A percentile compares a stretch with the other conserved stretches of the same genome.
These are phyloP conservation scores for Ceratotherium simum DNA, from an alignment of 2,113 vertebrate species.

Conservation along the genomic window DNA sequence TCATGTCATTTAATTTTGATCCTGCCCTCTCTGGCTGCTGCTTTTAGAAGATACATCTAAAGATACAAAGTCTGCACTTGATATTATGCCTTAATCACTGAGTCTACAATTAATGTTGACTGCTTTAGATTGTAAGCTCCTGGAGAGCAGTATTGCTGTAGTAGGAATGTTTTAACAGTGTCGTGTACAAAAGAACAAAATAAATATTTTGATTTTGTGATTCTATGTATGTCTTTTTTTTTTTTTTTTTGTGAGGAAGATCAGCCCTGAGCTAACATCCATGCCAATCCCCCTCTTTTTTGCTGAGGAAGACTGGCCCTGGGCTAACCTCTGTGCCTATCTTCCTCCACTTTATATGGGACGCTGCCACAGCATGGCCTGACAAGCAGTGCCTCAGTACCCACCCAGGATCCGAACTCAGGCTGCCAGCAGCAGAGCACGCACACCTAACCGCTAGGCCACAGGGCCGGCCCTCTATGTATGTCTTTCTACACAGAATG, in stretches of 20 bases:
- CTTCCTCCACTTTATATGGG: too few species aligned
- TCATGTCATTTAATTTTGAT: conserved; percentile 59
- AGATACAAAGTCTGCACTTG: conserved; percentile 60
- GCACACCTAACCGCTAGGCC: too few species aligned
- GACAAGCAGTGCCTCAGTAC: too few species aligned
- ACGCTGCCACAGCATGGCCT: too few species aligned
- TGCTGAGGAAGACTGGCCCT: too few species aligned
- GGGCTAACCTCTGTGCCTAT: too few species aligned
- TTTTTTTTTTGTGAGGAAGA: too few species aligned
- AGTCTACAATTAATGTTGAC: conserved; percentile 69
- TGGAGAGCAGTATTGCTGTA: conserved; percentile 74
- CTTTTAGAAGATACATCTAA: conserved; percentile 49
- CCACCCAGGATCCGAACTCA: too few species aligned
- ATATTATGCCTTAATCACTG: conserved; percentile 80
- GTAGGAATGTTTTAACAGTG: conserved; percentile 72
- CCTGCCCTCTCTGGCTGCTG: conserved; percentile 53
- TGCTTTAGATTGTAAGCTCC: conserved; percentile 79
- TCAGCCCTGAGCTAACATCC: too few species aligned
- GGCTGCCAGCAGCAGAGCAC: too few species aligned
- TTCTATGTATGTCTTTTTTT: conserved; percentile 2
- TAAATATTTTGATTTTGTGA: conserved; percentile 83
- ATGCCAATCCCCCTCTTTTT: too few species aligned
- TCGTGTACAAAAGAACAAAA: conserved; percentile 80
- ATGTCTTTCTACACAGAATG: neutral
- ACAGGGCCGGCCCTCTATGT: too few species aligned